phyloP scores from a whole-genome alignment of 1,140 invertebrate species.

The Dendroctonus ponderosae region DNA sequence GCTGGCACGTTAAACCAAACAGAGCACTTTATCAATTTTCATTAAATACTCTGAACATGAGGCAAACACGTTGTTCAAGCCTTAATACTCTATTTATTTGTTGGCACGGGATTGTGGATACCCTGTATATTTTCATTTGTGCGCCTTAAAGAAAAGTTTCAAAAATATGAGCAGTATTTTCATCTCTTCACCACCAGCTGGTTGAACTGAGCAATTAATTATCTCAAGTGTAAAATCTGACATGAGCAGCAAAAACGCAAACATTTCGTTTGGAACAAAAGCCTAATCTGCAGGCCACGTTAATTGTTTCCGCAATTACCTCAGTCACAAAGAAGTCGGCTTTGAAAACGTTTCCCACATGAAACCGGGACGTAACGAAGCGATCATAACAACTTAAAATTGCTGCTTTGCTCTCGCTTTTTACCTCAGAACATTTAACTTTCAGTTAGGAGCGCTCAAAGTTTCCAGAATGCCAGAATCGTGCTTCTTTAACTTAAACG shows the following conservation, averaged over 20 bases:
- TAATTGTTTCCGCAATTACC: slow-evolving; percentile 18
- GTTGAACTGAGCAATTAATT: neutral
- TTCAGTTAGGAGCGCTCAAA: slow-evolving; percentile 19
- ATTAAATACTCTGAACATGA: no score
- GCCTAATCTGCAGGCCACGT: neutral
- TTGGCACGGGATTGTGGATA: no score
- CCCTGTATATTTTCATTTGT: no score
- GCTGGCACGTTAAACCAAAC: no score
- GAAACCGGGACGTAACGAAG: slow-evolving; percentile 10
- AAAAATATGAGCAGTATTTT: no score
- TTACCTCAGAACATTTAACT: slow-evolving; percentile 29
- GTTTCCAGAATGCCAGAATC: slow-evolving; percentile 8
- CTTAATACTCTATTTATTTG: no score
- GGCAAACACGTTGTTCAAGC: no score
- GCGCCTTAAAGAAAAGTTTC: no score
- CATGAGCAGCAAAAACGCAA: no score
- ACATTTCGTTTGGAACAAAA: no score
- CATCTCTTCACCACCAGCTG: neutral
- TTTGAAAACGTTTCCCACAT: slow-evolving; percentile 7
- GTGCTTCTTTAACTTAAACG: slow-evolving; percentile 18
- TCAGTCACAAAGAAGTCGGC: neutral
- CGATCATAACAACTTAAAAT: slow-evolving; percentile 30
- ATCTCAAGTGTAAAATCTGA: no score
- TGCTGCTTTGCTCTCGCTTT: slow-evolving; percentile 11
- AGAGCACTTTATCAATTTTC: no score